A percentile compares a stretch with the other conserved stretches of the same genome.
Conservation (phyloP, 2,888 invertebrate species). For the Dichetophora obliterata region DNA sequence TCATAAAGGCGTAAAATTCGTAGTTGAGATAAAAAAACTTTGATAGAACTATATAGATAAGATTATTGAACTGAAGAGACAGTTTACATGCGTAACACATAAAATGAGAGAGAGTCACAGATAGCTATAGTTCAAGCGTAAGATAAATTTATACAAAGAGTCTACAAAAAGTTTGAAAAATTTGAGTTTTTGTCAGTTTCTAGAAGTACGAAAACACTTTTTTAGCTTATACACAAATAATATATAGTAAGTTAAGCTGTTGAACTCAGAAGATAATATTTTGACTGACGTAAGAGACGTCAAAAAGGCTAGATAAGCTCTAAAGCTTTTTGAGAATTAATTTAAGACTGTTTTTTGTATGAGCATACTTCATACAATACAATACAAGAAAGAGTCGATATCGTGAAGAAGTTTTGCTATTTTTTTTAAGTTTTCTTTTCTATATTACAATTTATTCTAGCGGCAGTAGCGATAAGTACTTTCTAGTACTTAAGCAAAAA, state of each 20-base stretch:
- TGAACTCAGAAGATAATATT: too few species aligned
- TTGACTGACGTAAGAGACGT: too few species aligned
- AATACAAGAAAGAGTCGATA: too few species aligned
- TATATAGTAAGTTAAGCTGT: too few species aligned
- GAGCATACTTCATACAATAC: too few species aligned
- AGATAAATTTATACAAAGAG: not conserved
- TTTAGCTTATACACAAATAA: not conserved
- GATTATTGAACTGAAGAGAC: not conserved
- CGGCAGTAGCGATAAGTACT: too few species aligned
- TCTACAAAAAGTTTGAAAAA: too few species aligned
- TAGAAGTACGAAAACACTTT: not conserved
- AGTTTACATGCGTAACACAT: slow-evolving; percentile 5
- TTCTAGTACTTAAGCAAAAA: not conserved
- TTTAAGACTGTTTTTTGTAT: too few species aligned
- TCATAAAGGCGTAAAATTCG: slow-evolving; percentile 1
- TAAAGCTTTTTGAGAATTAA: too few species aligned
- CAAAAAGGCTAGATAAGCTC: too few species aligned
- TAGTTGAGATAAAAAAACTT: not conserved
- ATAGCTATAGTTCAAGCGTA: not conserved
- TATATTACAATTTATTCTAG: not conserved
- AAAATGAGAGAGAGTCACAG: not conserved
- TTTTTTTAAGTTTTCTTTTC: slow-evolving; percentile 13
- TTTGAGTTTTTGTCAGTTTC: too few species aligned
- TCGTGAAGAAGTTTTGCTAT: not conserved
- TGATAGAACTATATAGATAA: not conserved